Evolutionary conservation across 2,797 vertebrate species (phyloP).

Genomic region (Hyperoplus immaculatus): DNA sequence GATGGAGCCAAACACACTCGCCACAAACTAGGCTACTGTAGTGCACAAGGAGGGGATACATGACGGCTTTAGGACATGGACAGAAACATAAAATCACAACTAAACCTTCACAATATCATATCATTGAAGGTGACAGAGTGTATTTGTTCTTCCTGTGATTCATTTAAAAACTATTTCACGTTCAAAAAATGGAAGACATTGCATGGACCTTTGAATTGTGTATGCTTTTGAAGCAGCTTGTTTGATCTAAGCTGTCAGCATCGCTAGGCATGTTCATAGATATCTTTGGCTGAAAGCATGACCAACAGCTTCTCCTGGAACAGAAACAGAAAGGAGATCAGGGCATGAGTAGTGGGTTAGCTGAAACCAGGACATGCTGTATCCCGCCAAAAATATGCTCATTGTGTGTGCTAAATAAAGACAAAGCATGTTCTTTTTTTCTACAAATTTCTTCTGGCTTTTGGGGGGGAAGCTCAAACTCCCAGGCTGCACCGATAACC

Average conservation of each 20-base stretch:
- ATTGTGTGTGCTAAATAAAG: conserved; percentile 44
- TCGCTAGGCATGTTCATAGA: conserved; percentile 27
- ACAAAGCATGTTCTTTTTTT: conserved; percentile 42
- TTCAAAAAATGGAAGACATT: conserved; percentile 3
- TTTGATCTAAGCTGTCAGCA: conserved; percentile 44
- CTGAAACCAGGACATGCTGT: conserved; percentile 57
- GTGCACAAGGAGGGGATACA: conserved; percentile 23
- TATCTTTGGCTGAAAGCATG: conserved; percentile 20
- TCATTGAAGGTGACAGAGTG: rapidly evolving
- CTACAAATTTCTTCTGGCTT: conserved; percentile 26
- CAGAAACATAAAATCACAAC: background rate
- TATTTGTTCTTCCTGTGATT: background rate
- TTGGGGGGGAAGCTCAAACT: conserved; percentile 37
- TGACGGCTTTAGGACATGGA: conserved; percentile 3
- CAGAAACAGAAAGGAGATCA: conserved; percentile 41
- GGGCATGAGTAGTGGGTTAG: conserved; percentile 21
- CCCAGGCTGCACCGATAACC: conserved; percentile 38
- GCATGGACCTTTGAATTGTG: conserved; percentile 1
- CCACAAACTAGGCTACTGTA: conserved; percentile 26
- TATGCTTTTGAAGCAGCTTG: conserved; percentile 1
- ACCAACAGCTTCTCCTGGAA: background rate
- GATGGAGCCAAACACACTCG: conserved; percentile 41
- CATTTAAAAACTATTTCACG: background rate
- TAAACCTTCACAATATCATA: background rate
- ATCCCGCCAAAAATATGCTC: conserved; percentile 36